phyloP scores from a whole-genome alignment of 2,113 vertebrate genomes.

The Brienomyrus longianalis region DNA sequence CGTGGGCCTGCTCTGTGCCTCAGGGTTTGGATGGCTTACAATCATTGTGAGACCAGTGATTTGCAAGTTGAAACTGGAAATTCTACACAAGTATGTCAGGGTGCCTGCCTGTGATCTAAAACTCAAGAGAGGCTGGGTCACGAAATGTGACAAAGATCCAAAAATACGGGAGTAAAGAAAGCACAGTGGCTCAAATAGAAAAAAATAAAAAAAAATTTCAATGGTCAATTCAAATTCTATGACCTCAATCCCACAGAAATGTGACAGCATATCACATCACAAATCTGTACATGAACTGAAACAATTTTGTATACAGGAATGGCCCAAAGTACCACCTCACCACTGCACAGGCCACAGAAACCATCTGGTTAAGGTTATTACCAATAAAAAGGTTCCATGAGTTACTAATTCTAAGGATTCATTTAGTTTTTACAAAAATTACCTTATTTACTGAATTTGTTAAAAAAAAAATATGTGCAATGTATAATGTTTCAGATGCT shows the following conservation, averaged over 20 bases:
- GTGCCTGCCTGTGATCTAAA: not conserved
- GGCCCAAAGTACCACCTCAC: not conserved
- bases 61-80: slow-evolving; percentile 6
- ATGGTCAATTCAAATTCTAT: not conserved
- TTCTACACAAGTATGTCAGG: slow-evolving; percentile 3
- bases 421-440: not conserved
- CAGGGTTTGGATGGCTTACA: not conserved
- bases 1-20: not conserved
- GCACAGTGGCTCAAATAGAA: not conserved
- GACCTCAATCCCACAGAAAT: not conserved
- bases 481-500: not conserved
- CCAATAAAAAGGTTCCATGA: not conserved
- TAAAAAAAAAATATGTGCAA: not conserved
- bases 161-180: not conserved
- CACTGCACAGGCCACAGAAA: not conserved
- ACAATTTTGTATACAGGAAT: not conserved
- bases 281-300: not conserved
- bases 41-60: not conserved
- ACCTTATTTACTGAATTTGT: not conserved
- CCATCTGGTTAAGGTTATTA: not conserved
- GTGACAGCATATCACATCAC: not conserved
- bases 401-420: not conserved
- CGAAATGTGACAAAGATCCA: not conserved
- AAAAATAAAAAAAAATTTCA: not conserved
- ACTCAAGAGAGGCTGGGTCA: not conserved